Conservation (phyloP, 2,797 vertebrate species). For the Catharus ustulatus region DNA sequence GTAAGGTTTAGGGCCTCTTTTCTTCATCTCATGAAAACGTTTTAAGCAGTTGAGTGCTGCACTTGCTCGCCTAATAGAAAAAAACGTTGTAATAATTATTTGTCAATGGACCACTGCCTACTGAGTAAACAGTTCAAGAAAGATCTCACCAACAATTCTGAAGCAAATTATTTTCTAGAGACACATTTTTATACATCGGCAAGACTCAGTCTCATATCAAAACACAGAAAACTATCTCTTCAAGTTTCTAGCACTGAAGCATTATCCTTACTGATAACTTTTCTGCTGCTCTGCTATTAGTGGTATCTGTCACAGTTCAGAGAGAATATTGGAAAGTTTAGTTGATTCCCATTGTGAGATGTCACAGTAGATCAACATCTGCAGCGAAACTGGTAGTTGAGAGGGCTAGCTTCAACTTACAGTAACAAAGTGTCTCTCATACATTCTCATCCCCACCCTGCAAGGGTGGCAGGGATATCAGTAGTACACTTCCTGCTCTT, state of each 20-base stretch:
- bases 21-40: slow-evolving; percentile 98
- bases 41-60: slow-evolving; percentile 95
- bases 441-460: rapidly evolving
- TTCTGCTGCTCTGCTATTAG: background rate
- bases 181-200: background rate
- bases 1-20: slow-evolving; percentile 90
- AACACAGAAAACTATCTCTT: background rate
- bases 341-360: background rate
- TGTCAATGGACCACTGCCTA: background rate
- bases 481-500: background rate
- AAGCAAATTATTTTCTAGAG: background rate
- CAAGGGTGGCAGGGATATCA: background rate
- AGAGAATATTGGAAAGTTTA: background rate
- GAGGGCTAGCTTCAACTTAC: rapidly evolving
- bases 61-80: slow-evolving; percentile 86
- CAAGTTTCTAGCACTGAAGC: background rate
- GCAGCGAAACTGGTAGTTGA: background rate
- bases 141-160: background rate
- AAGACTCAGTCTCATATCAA: background rate
- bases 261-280: background rate
- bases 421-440: background rate
- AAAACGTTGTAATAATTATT: background rate
- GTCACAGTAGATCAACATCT: background rate
- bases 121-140: background rate
- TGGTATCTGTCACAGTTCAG: background rate